A percentile compares a stretch with the other conserved stretches of the same genome.
These are phyloP conservation scores for Fulica atra DNA, from an alignment of 2,113 vertebrate genomes.

Conservation along the genomic window DNA sequence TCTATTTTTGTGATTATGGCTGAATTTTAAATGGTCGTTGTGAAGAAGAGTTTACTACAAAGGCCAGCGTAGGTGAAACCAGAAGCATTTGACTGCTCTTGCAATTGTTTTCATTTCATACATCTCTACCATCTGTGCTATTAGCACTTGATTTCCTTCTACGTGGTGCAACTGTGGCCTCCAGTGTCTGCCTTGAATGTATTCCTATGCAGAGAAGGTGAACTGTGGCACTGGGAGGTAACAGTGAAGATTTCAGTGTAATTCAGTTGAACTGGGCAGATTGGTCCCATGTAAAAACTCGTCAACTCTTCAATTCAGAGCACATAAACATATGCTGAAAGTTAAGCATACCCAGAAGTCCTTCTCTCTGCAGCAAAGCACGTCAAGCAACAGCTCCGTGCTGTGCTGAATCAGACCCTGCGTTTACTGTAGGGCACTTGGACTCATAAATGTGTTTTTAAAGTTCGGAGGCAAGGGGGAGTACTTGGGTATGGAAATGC, in stretches of 20 bases:
- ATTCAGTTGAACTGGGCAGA: neutral
- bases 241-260: neutral
- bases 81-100: neutral
- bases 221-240: neutral
- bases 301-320: neutral
- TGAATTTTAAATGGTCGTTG: neutral
- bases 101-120: neutral
- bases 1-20: neutral
- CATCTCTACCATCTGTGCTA: neutral
- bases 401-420: constrained; percentile 17
- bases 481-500: neutral
- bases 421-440: constrained; percentile 1
- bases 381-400: neutral
- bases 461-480: constrained; percentile 9
- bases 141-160: constrained; percentile 11
- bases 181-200: neutral
- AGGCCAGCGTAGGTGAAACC: neutral
- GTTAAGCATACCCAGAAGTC: constrained; percentile 12
- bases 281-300: neutral
- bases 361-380: neutral
- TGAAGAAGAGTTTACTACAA: neutral
- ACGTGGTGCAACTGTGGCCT: neutral
- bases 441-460: constrained; percentile 23
- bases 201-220: neutral
- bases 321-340: neutral